phyloP scores from a whole-genome alignment of 64 coral and sea anemone species.

The Montipora cactus region DNA sequence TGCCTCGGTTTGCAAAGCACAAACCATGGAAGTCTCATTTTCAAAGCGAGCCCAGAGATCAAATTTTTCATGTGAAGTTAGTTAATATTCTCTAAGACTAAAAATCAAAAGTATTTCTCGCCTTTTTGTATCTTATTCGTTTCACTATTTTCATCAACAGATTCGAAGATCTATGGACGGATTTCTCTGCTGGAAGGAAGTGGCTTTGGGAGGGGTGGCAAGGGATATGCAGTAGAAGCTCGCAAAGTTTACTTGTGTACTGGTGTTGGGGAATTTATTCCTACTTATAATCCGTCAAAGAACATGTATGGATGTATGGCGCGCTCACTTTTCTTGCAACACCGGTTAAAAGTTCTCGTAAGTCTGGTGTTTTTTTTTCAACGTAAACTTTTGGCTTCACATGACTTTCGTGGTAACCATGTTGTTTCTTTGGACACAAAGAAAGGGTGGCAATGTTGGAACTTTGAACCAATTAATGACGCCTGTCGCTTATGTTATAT shows the following conservation, averaged over 20 bases:
- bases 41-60: too few species aligned
- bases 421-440: too few species aligned
- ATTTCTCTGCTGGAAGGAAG: constrained; percentile 63
- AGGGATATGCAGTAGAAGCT: constrained; percentile 69
- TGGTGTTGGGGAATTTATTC: constrained; percentile 75
- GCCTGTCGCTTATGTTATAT: too few species aligned
- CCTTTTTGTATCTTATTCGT: neutral
- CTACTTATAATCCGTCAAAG: constrained; percentile 80
- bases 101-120: too few species aligned
- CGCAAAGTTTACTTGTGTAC: constrained; percentile 93
- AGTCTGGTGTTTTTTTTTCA: neutral
- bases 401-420: too few species aligned
- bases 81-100: too few species aligned
- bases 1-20: too few species aligned
- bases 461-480: too few species aligned
- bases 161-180: constrained; percentile 92
- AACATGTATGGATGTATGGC: constrained; percentile 91
- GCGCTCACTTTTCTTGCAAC: constrained; percentile 64
- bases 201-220: constrained; percentile 33
- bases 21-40: neutral
- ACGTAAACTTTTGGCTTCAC: neutral
- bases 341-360: constrained; percentile 94
- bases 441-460: too few species aligned
- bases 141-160: constrained; percentile 2
- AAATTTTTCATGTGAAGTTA: too few species aligned